A percentile compares a stretch with the other conserved stretches of the same genome.
Evolutionary conservation across 2,797 vertebrate species (phyloP).

Genomic region (Pipistrellus kuhlii): DNA sequence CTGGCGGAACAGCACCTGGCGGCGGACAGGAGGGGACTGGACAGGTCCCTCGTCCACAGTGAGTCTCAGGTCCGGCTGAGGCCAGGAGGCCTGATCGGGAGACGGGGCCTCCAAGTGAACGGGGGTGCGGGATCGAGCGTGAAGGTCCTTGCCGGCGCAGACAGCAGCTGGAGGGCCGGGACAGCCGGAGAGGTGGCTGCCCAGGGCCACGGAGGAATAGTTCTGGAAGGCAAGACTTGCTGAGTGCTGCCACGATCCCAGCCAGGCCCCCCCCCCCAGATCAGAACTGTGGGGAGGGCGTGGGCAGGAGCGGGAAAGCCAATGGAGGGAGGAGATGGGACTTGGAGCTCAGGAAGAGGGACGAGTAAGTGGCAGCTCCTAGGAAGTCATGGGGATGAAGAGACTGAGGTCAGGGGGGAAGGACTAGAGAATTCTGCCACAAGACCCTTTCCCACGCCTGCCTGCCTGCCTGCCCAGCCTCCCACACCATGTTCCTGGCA

Average conservation of each 20-base stretch:
- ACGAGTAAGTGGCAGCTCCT: accelerated
- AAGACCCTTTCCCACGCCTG: too few relatives aligned
- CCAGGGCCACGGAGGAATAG: background rate
- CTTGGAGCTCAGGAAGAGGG: background rate
- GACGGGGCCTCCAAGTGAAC: background rate
- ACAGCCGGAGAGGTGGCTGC: background rate
- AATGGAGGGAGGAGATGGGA: background rate
- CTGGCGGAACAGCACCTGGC: background rate
- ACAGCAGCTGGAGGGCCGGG: background rate
- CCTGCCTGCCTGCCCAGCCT: background rate
- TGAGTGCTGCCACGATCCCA: background rate
- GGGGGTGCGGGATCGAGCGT: background rate
- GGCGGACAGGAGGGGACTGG: background rate
- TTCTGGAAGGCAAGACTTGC: background rate
- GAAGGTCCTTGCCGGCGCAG: background rate
- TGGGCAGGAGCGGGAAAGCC: background rate
- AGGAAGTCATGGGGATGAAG: background rate
- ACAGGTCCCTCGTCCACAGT: background rate
- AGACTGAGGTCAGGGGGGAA: background rate
- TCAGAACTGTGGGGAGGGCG: background rate
- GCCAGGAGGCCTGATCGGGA: background rate
- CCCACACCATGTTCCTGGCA: background rate
- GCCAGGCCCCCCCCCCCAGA: background rate
- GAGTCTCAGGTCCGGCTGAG: background rate
- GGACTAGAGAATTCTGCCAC: background rate